Base-by-base conservation (phyloP, 2,797 vertebrate species). In the Salarias fasciatus region DNA sequence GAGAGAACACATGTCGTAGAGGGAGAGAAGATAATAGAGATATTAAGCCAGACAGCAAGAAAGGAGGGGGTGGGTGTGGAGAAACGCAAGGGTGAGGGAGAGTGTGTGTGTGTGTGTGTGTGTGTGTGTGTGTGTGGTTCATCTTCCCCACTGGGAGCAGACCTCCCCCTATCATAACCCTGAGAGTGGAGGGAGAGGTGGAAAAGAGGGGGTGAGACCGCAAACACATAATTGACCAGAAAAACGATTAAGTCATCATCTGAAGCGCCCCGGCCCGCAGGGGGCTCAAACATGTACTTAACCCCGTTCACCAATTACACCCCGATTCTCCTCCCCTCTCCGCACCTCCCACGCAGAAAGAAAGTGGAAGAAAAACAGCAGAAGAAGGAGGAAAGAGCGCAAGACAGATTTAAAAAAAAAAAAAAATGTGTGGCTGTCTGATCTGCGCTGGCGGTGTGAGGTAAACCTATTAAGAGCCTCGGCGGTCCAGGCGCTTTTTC, bases 181-280 rank as follows among this genome's bases (percentile, higher is more conserved):
- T 76, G 77, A 84, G 61, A 87, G 79, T 60, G 74, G 70, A 76
- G 71, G 66, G 69, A 79, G 80, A 76, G 70, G 75, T 69, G 71
- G 67, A 31, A 35, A 38, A 52, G 69, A 36, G 72, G 67, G 58
- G 75, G 92, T 91, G 93, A 93, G 72, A 83, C 89, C 72, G 63
- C 90, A 89, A 89, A 95, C 95, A 96, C 94, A 96, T 97, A 97
- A 97, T 97, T 97, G 95, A 98, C 94, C 95, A 96, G 95, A 97
- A 97, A 90, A 97, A 97, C 96, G 94, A 98, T 98, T 97, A 97
- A 98, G 96, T 97, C 96, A 96, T 98, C 95, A 97, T 96, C 94
- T 95, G 94, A 95, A 96, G 87, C 93, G 93, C 94, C 96, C 95
- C 91, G 93, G 95, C 94, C 95, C 94, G 92, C 93, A 93, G 95